Evolutionary conservation across 2,797 vertebrate genomes (phyloP).

Genomic region (Dipus sagitta): DNA sequence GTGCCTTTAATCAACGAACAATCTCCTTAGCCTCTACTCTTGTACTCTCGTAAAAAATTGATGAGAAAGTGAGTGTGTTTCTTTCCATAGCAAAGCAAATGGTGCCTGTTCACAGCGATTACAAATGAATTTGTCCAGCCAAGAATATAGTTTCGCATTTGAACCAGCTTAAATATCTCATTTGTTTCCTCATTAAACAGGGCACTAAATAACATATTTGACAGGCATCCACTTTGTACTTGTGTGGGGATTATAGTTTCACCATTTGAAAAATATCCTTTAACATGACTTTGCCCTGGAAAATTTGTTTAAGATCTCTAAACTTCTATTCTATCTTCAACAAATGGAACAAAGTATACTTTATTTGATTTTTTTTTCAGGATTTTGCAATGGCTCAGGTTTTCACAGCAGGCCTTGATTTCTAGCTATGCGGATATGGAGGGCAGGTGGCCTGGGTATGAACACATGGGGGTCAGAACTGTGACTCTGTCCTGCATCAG

Average conservation of each 20-base stretch:
- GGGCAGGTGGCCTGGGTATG: neutral
- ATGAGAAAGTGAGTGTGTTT: too few species aligned
- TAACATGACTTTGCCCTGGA: neutral
- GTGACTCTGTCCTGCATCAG: neutral
- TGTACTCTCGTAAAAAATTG: too few species aligned
- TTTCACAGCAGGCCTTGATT: neutral
- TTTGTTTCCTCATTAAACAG: slow-evolving; percentile 4
- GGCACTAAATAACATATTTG: slow-evolving; percentile 2
- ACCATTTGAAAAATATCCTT: neutral
- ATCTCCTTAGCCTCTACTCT: too few species aligned
- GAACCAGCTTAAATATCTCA: neutral
- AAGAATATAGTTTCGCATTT: neutral
- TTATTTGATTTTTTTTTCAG: neutral
- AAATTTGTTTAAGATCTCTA: neutral
- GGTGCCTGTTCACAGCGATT: neutral
- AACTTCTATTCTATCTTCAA: neutral
- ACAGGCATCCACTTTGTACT: neutral
- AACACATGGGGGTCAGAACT: neutral
- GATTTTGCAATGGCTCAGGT: neutral
- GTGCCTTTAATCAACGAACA: too few species aligned
- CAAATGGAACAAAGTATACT: neutral
- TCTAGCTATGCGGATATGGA: neutral
- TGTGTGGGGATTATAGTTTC: slow-evolving; percentile 13
- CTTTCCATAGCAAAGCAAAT: too few species aligned
- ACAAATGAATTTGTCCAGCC: neutral